Base-by-base conservation (phyloP, 2,797 vertebrate species). In the Lithobates pipiens region DNA sequence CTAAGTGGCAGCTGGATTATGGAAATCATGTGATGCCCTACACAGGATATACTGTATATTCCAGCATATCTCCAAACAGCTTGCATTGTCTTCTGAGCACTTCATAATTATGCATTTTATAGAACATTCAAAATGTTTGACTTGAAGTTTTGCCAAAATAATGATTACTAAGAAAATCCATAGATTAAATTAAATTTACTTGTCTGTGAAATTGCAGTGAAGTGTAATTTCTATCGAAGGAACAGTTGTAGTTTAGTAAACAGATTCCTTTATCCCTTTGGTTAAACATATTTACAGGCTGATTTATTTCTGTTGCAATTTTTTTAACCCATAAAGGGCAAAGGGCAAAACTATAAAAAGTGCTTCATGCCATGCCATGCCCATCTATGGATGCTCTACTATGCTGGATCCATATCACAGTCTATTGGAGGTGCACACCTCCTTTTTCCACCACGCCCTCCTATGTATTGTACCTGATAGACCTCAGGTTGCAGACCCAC, bases 1-100 rank as follows among this genome's bases (percentile, higher is more conserved):
- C n/a, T 80, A 80, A 80, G 77, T 85, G 77, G 77, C 84, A 85
- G 84, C 77, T 85, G 84, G 76, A 80, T 85, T 85, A 67, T 74
- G 27, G 75, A 68, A 72, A 57, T 63, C 39, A 80, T 57, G 61
- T 85, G 84, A 75, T 72, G 6, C 5, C 1, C 42, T 80, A 23
- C 80, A 54, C 29, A 67, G 84, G 79, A 75, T 46, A 75, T 16
- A n/a, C n/a, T n/a, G n/a, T n/a, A 75, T 16, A 75, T 50, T 39
- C 42, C 73, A 76, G 29, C 6, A 25, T 50, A 68, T 83, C 27
- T 16, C 46, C 10, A 76, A 34, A 3, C 27, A 63, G 50, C 54
- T 75, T 83, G 23, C 11, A 68, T 54, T 76, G 73, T 69, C 50
- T 39, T 32, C 54, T 32, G 23, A 27, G 10, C 23, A 61, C 6